Evolutionary conservation across 1,140 invertebrate species (phyloP).

Genomic region (Leptinotarsa defecta): DNA sequence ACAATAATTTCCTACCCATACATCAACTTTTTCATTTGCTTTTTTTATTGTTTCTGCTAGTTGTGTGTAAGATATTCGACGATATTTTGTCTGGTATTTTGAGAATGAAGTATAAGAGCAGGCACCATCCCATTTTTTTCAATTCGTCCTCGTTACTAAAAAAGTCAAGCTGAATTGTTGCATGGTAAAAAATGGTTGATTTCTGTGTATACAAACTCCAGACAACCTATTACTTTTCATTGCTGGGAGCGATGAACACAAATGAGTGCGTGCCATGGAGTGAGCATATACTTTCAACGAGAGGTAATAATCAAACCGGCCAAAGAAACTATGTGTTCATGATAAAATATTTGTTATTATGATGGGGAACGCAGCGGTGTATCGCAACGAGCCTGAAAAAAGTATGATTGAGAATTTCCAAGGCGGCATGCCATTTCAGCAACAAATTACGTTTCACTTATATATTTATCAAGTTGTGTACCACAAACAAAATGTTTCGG

Average conservation of each 20-base stretch:
- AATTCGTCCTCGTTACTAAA: background rate
- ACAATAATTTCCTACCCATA: too few species aligned
- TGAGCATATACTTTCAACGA: conserved; percentile 11
- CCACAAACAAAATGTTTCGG: background rate
- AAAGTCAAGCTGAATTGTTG: background rate
- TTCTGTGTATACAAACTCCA: background rate
- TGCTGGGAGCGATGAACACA: background rate
- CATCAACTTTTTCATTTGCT: too few species aligned
- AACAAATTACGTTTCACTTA: background rate
- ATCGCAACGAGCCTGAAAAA: conserved; percentile 13
- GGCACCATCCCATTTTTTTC: background rate
- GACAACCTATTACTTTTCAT: conserved; percentile 17
- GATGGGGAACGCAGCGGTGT: background rate
- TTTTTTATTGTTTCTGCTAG: too few species aligned
- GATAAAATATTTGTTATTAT: conserved; percentile 21
- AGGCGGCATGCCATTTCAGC: background rate
- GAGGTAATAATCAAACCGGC: background rate
- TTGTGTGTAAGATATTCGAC: too few species aligned
- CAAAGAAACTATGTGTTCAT: conserved; percentile 18
- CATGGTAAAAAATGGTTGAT: background rate
- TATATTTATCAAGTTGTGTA: background rate
- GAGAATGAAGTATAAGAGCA: background rate
- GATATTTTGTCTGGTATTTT: too few species aligned
- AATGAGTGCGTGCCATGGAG: conserved; percentile 15
- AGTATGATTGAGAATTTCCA: conserved; percentile 1